These are phyloP conservation scores for Poecilobothrus nobilitatus DNA, from an alignment of 2,888 invertebrate species.

Conservation along the genomic window DNA sequence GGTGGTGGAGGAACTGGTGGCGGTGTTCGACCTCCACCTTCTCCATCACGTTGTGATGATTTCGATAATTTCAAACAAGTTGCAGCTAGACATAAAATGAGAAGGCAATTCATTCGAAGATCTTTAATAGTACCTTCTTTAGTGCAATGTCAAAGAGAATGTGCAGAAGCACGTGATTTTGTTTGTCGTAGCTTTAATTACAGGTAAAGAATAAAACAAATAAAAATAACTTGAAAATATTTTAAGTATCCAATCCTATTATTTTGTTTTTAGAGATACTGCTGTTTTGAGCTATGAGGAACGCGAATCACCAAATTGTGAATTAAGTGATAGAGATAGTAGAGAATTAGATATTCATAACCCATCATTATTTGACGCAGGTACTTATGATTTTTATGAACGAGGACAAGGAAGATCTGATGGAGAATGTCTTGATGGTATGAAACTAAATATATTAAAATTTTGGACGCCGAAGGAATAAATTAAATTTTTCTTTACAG, in stretches of 20 bases:
- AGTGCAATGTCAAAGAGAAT: slow-evolving; percentile 75
- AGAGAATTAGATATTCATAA: slow-evolving; percentile 76
- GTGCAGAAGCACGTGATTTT: slow-evolving; percentile 73
- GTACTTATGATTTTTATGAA: slow-evolving; percentile 80
- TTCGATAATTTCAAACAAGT: slow-evolving; percentile 75
- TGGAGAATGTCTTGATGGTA: slow-evolving; percentile 81
- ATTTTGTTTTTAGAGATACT: slow-evolving; percentile 43
- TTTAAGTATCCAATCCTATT: neutral
- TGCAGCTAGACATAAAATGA: slow-evolving; percentile 66
- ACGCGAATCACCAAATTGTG: slow-evolving; percentile 59
- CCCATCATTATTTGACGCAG: slow-evolving; percentile 75
- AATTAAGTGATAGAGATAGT: slow-evolving; percentile 78
- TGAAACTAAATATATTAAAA: slow-evolving; percentile 24
- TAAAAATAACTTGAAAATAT: too few relatives aligned
- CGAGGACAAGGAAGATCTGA: slow-evolving; percentile 62
- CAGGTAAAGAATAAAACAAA: slow-evolving; percentile 46
- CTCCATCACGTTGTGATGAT: slow-evolving; percentile 62
- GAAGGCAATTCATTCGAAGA: slow-evolving; percentile 67
- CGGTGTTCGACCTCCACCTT: slow-evolving; percentile 42
- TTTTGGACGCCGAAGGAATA: neutral
- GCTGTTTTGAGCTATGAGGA: slow-evolving; percentile 56
- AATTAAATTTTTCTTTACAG: slow-evolving; percentile 43
- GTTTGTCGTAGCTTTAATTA: slow-evolving; percentile 81
- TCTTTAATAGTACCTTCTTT: slow-evolving; percentile 65
- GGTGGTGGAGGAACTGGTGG: slow-evolving; percentile 37